A percentile compares a stretch with the other conserved stretches of the same genome.
These are phyloP conservation scores for Ophion obscuratus DNA, from an alignment of 2,888 invertebrate species.

Conservation along the genomic window DNA sequence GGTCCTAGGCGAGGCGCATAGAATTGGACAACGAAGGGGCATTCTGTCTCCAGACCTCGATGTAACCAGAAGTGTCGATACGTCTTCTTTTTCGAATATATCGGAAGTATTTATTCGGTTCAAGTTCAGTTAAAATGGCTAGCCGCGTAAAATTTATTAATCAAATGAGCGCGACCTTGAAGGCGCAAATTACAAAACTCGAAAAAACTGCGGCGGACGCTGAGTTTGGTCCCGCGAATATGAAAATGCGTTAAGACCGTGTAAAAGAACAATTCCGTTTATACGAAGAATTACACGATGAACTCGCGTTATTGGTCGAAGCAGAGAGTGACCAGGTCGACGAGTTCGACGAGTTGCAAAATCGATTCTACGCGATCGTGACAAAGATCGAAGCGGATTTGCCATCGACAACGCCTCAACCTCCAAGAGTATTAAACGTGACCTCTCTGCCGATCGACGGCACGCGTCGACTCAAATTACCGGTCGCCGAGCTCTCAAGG, in stretches of 20 bases:
- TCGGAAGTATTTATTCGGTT: slow-evolving; percentile 9
- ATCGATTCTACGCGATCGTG: slow-evolving; percentile 47
- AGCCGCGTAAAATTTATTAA: slow-evolving; percentile 48
- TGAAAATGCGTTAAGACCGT: slow-evolving; percentile 40
- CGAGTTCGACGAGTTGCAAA: no score
- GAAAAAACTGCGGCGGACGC: no score
- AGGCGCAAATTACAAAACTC: slow-evolving; percentile 34
- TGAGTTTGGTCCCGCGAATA: slow-evolving; percentile 25
- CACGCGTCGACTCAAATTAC: no score
- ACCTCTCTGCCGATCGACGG: no score
- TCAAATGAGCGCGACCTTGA: slow-evolving; percentile 43
- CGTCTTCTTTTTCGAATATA: slow-evolving; percentile 14
- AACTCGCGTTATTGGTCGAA: no score
- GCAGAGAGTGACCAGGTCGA: no score
- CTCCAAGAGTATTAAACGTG: no score
- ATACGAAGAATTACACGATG: no score
- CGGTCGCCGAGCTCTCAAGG: slow-evolving; percentile 41
- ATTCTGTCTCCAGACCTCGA: no score
- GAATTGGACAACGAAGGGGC: no score
- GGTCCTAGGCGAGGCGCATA: no score
- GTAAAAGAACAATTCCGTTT: slow-evolving; percentile 35
- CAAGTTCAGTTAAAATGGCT: slow-evolving; percentile 21
- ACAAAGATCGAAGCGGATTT: slow-evolving; percentile 20
- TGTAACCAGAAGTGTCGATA: slow-evolving; percentile 32
- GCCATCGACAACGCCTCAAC: no score